Conservation (phyloP, 2,888 invertebrate species). For the Lordiphosa andalusiaca region DNA sequence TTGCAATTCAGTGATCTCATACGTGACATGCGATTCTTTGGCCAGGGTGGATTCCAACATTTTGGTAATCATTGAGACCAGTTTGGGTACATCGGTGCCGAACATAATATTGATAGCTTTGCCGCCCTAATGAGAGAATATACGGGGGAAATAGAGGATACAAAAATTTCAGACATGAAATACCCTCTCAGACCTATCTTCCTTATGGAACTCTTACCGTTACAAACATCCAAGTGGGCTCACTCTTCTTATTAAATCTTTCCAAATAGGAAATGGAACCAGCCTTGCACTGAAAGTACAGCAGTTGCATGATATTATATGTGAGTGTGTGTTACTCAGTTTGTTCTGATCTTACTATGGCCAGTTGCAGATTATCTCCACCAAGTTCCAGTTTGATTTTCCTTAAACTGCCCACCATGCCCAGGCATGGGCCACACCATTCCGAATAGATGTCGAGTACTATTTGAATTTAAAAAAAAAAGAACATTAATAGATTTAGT, state of each 20-base stretch:
- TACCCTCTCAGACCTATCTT: too few species aligned
- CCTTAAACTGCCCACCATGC: slow-evolving; percentile 91
- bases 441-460: slow-evolving; percentile 94
- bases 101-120: slow-evolving; percentile 89
- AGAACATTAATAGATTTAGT: too few species aligned
- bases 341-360: slow-evolving; percentile 81
- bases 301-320: neutral
- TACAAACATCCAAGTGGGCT: slow-evolving; percentile 95
- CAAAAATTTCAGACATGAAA: too few species aligned
- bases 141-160: neutral
- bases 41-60: slow-evolving; percentile 84
- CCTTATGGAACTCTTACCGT: slow-evolving; percentile 82
- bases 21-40: slow-evolving; percentile 67
- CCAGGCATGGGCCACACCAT: slow-evolving; percentile 94
- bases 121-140: slow-evolving; percentile 82
- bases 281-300: slow-evolving; percentile 82
- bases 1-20: slow-evolving; percentile 81
- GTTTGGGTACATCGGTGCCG: slow-evolving; percentile 91
- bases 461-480: slow-evolving; percentile 55
- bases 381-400: slow-evolving; percentile 93
- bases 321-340: neutral
- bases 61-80: slow-evolving; percentile 86
- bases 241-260: slow-evolving; percentile 90
- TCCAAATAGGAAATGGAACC: slow-evolving; percentile 88
- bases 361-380: slow-evolving; percentile 89